These are phyloP conservation scores for Apteryx owenii DNA, from an alignment of 2,113 vertebrate genomes.

Conservation along the genomic window DNA sequence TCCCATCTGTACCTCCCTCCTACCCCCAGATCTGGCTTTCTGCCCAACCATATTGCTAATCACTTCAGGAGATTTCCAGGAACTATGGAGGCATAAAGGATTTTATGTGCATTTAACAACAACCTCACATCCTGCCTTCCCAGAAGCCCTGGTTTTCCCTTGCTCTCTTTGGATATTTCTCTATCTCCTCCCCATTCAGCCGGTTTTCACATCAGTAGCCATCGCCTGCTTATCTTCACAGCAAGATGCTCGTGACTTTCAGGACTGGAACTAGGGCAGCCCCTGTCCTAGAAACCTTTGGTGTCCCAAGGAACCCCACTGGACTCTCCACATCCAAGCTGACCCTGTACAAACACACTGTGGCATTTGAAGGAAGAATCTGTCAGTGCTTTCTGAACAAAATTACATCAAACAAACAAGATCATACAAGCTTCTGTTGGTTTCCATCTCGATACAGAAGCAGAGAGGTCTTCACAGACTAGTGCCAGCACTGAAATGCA, in stretches of 20 bases:
- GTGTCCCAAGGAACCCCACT: background rate
- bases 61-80: background rate
- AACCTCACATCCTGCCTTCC: background rate
- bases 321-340: background rate
- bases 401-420: background rate
- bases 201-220: background rate
- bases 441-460: background rate
- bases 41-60: background rate
- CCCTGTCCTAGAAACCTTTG: background rate
- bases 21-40: background rate
- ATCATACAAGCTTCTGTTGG: background rate
- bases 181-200: background rate
- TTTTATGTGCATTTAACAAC: background rate
- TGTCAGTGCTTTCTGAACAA: background rate
- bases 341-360: background rate
- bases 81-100: background rate
- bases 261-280: background rate
- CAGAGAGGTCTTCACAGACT: background rate
- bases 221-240: background rate
- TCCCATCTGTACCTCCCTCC: background rate
- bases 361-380: background rate
- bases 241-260: background rate
- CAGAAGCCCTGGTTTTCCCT: background rate
- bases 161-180: background rate
- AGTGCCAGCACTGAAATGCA: rapidly evolving